Base-by-base conservation (phyloP, 1,140 invertebrate species). In the Pomacea maculata region DNA sequence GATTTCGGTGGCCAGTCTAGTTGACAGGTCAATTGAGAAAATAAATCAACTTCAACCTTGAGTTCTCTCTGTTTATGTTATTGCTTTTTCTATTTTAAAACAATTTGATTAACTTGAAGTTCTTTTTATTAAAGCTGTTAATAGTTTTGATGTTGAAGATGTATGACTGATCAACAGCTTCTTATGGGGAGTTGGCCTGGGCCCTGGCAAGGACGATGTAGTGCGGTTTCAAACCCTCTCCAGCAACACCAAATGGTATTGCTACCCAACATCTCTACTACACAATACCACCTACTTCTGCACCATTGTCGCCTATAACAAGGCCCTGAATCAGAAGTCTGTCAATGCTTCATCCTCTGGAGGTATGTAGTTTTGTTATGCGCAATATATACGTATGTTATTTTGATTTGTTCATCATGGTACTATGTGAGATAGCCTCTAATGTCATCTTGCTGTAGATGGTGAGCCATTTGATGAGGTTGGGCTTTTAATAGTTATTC, bases 281-380 rank as follows among this genome's bases (percentile, higher is more conserved):
- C 85, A 86, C 64, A 86, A 86, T 75, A 79, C 25, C 12, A 79
- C 80, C 17, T 86, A 86, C 76, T 86, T 79, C 71, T 83, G 81
- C 21, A 86, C 85, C 75, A 84, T 87, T 19, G 78, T 79, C 8
- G 86, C 85, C 34, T 83, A 80, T 79, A 87, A 87, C 81, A 81
- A 75, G 78, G 86, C 84, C 7, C 80, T 85, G 10, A 84, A 85
- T 75, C 72, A 77, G 21, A 85, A 83, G 75, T 75, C 67, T n/a
- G 67, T 73, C 34, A 78, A 81, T 12, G 82, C 73, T 29, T 75
- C 81, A 21, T 86, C 85, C 34, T 64, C 86, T 80, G 86, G 86
- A 83, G 81, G 86, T 87, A 78, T 1, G 21, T 34, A 4, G 34
- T 45, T 45, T 45, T 45, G 34, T 45, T 45, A 6, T 45, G 34